phyloP scores from a whole-genome alignment of 2,797 vertebrate species.

The Arctocebus calabarensis region DNA sequence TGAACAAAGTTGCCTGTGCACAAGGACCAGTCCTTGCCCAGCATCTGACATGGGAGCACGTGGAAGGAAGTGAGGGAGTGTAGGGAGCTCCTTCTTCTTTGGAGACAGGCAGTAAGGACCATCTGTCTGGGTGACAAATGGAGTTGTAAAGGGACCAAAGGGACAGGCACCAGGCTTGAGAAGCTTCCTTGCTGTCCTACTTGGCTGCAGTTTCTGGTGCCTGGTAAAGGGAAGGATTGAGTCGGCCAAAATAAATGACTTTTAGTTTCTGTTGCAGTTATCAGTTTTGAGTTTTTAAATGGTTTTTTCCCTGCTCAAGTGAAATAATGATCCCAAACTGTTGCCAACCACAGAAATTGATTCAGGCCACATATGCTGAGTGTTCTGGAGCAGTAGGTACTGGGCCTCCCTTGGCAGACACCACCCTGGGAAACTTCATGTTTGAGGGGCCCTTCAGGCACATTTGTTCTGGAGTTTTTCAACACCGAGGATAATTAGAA shows the following conservation, averaged over 20 bases:
- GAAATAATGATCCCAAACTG: not conserved
- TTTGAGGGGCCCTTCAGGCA: not conserved
- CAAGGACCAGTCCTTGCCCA: not conserved
- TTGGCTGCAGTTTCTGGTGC: not conserved
- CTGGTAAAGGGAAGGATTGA: not conserved
- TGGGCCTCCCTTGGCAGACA: accelerated
- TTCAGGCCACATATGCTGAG: not conserved
- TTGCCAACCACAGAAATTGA: not conserved
- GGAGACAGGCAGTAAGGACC: not conserved
- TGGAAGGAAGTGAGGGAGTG: not conserved
- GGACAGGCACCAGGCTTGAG: not conserved
- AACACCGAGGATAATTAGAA: not conserved
- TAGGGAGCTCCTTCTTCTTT: not conserved
- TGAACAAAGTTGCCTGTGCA: not conserved
- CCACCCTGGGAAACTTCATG: too few relatives aligned
- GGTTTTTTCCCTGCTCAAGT: not conserved
- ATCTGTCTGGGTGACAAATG: not conserved
- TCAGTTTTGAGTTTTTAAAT: not conserved
- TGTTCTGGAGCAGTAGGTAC: accelerated
- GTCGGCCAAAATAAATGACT: not conserved
- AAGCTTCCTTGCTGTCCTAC: not conserved
- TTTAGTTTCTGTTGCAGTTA: not conserved
- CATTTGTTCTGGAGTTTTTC: not conserved
- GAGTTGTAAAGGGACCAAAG: not conserved
- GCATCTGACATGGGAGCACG: not conserved